A percentile compares a stretch with the other conserved stretches of the same genome.
Conservation (phyloP, 2,888 invertebrate genomes). For the Cristatella mucedo region DNA sequence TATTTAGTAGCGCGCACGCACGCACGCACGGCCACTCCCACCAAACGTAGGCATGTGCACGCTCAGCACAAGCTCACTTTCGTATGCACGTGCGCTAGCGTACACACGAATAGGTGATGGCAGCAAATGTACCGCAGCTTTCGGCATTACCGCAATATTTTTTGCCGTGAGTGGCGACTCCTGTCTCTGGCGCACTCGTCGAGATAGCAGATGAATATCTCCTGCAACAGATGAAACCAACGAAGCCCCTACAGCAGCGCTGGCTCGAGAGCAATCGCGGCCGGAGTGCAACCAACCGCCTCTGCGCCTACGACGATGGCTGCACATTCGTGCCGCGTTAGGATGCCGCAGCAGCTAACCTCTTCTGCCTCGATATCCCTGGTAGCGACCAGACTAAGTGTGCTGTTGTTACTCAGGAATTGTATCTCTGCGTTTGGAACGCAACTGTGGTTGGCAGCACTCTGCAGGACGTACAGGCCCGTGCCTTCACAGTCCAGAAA, state of each 20-base stretch:
- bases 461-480: constrained; percentile 68
- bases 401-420: constrained; percentile 62
- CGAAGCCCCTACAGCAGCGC: too few relatives aligned
- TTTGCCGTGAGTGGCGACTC: constrained; percentile 71
- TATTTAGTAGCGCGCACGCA: too few relatives aligned
- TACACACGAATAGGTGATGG: not conserved
- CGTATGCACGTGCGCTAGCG: too few relatives aligned
- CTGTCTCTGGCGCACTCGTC: constrained; percentile 64
- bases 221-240: too few relatives aligned
- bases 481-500: constrained; percentile 85
- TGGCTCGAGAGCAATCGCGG: too few relatives aligned
- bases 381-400: constrained; percentile 47
- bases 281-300: too few relatives aligned
- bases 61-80: too few relatives aligned
- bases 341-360: constrained; percentile 21
- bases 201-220: constrained; percentile 75
- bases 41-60: too few relatives aligned
- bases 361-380: constrained; percentile 59
- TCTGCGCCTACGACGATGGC: too few relatives aligned
- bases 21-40: too few relatives aligned
- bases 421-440: constrained; percentile 67
- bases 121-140: constrained; percentile 10
- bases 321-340: too few relatives aligned
- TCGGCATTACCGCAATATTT: constrained; percentile 50
- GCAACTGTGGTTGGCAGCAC: constrained; percentile 81